phyloP scores from a whole-genome alignment of 2,888 invertebrate species.

The Gari tellinella region DNA sequence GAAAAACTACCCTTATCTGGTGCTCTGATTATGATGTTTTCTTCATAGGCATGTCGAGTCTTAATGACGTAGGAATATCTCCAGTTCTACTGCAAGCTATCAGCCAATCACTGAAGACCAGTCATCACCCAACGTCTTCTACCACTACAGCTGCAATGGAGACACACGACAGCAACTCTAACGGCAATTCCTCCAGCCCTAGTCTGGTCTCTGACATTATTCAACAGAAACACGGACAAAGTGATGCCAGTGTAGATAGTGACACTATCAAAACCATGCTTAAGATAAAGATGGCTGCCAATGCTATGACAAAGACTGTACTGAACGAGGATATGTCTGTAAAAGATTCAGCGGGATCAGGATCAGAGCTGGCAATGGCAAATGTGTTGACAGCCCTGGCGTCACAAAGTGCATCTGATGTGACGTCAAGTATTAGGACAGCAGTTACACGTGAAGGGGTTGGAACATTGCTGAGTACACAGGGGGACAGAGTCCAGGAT shows the following conservation, averaged over 20 bases:
- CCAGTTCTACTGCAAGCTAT: slow-evolving; percentile 83
- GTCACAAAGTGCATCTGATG: slow-evolving; percentile 42
- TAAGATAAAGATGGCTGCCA: slow-evolving; percentile 60
- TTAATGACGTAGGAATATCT: slow-evolving; percentile 81
- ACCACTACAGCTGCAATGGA: slow-evolving; percentile 8
- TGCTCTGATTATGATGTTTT: too few relatives aligned
- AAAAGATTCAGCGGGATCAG: slow-evolving; percentile 9
- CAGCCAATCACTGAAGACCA: slow-evolving; percentile 75
- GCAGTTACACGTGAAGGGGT: too few relatives aligned
- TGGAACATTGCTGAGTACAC: too few relatives aligned
- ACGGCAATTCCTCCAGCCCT: neutral
- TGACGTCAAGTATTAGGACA: too few relatives aligned
- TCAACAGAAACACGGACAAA: slow-evolving; percentile 28
- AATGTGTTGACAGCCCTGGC: slow-evolving; percentile 76
- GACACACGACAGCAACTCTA: slow-evolving; percentile 14
- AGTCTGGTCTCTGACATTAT: slow-evolving; percentile 18
- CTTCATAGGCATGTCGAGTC: slow-evolving; percentile 69
- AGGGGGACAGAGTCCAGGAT: too few relatives aligned
- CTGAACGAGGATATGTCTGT: neutral
- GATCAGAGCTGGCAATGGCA: slow-evolving; percentile 70
- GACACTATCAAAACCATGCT: slow-evolving; percentile 61
- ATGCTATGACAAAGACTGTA: slow-evolving; percentile 33
- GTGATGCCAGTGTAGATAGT: slow-evolving; percentile 5
- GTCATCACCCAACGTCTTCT: slow-evolving; percentile 1
- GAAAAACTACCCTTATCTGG: too few relatives aligned